Base-by-base conservation (phyloP, 2,113 vertebrate genomes). In the Brevimyrus niger region DNA sequence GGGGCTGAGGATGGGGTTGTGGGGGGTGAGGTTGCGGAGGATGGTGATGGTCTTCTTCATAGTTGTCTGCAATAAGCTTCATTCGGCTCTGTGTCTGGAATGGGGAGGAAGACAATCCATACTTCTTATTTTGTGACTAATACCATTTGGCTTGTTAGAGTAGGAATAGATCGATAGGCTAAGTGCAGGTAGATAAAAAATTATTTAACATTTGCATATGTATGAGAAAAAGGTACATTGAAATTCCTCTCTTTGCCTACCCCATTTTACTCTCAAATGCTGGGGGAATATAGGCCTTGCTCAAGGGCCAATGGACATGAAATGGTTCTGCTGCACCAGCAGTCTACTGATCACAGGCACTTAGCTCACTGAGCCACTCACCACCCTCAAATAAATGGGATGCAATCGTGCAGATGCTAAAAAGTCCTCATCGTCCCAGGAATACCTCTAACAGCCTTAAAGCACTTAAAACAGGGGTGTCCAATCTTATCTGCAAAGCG, bases 51-150 rank as follows among this genome's bases (percentile, higher is more conserved):
- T 97, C 96, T 61, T 97, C 96, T 19, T 97, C 96, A 0, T 96
- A 97, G 92, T 93, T 97, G 93, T 97, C 96, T 13, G 96, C 96
- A 94, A 97, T 96, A 91, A 97, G 92, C 91, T 97, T 97, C 96
- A 97, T 97, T 87, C 96, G 95, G 89, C 97, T 97, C 88, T 97
- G 96, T 21, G 96, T 97, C 96, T 97, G 92, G 88, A 61, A 10
- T 88, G 50, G 90, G 86, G 92, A 84, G 19, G 44, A n/a, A 82
- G 44, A 23, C 82, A 46, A 84, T 84, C 82, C 21, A 42, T 46
- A 84, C 82, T 84, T 44, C 15, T 65, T 65, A 65, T 65, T 65
- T 27, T 65, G 58, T 27, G 58, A 65, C 58, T 27, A 65, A 65
- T 31, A 23, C 23, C 21, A 84, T 84, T n/a, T 10, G 82, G 21